Evolutionary conservation across 2,113 vertebrate genomes (phyloP).

Genomic region (Ovis aries): ARS-UI_Ramb_v3.0 NC_056080.1:27599001-27599500

Average conservation of each 20-base stretch:
- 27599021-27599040: conserved; percentile 56
- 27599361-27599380: not conserved
- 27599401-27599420: not conserved
- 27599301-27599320: not conserved
- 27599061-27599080: not conserved
- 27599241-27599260: not conserved
- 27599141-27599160: not conserved
- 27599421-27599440: not conserved
- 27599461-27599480: not conserved
- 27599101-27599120: conserved; percentile 3
- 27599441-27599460: not conserved
- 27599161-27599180: not conserved
- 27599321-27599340: not conserved
- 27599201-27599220: not conserved
- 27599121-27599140: not conserved
- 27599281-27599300: not conserved
- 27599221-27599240: not conserved
- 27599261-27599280: not conserved
- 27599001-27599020: conserved; percentile 48
- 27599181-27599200: not conserved
- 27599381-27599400: not conserved
- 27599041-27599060: not conserved
- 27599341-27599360: not conserved
- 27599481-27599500: not conserved
- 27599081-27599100: not conserved